Percentiles rank a stretch among this genome's conserved stretches.
Conservation (phyloP, 2,888 invertebrate species). For the Patella caerulea region DNA sequence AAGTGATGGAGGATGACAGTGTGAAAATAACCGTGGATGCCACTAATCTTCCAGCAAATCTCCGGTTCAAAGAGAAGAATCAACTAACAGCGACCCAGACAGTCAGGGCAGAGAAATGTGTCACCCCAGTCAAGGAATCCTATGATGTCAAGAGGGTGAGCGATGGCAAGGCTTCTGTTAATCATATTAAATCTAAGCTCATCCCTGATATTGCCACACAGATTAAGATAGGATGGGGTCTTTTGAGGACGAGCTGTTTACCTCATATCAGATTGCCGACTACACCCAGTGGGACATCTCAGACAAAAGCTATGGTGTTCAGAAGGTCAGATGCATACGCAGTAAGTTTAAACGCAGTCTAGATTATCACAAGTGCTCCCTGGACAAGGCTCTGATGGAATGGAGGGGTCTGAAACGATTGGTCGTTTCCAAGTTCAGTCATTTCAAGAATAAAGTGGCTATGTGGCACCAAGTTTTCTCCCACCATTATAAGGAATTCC, state of each 20-base stretch:
- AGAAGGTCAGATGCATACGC: background rate
- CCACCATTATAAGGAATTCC: background rate
- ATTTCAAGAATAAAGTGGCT: background rate
- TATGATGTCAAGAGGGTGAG: background rate
- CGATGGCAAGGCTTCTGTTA: background rate
- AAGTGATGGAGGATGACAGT: background rate
- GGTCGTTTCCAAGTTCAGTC: background rate
- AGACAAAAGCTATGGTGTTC: background rate
- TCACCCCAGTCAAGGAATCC: background rate
- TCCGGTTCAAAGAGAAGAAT: background rate
- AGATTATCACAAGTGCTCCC: background rate
- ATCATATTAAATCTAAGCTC: background rate
- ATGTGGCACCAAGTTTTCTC: constrained; percentile 1
- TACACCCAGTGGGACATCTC: background rate
- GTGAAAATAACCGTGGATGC: background rate
- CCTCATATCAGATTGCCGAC: background rate
- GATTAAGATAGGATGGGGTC: background rate
- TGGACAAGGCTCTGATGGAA: background rate
- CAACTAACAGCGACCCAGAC: background rate
- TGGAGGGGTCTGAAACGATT: background rate
- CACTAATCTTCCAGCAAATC: background rate
- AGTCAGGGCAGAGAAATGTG: background rate
- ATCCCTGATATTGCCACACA: background rate
- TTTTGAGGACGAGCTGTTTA: background rate
- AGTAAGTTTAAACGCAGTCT: background rate